phyloP scores from a whole-genome alignment of 1,140 invertebrate species.

The Lineus longissimus region DNA sequence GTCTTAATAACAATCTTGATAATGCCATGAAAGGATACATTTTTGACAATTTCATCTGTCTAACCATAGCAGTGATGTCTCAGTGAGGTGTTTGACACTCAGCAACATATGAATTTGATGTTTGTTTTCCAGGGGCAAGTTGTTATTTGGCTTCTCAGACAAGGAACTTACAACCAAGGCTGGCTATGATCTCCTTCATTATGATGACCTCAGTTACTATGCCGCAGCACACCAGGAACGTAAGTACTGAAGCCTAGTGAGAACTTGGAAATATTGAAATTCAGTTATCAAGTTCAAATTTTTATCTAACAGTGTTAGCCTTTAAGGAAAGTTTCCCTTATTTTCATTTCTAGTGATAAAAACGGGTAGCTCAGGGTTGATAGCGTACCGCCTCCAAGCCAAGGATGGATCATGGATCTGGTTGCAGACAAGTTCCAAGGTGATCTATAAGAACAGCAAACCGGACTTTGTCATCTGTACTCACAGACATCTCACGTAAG shows the following conservation, averaged over 20 bases:
- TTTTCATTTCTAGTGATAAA: slow-evolving; percentile 95
- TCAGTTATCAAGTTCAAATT: not conserved
- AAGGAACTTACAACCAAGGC: slow-evolving; percentile 85
- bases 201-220: slow-evolving; percentile 93
- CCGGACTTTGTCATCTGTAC: slow-evolving; percentile 98
- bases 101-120: slow-evolving; percentile 13
- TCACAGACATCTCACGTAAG: slow-evolving; percentile 94
- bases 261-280: too few species aligned
- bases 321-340: too few species aligned
- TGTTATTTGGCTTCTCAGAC: slow-evolving; percentile 90
- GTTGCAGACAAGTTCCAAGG: slow-evolving; percentile 93
- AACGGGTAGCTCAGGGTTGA: slow-evolving; percentile 96
- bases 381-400: slow-evolving; percentile 92
- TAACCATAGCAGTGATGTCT: not conserved
- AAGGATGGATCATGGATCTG: slow-evolving; percentile 89
- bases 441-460: slow-evolving; percentile 99
- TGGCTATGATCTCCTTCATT: slow-evolving; percentile 95
- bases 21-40: too few species aligned
- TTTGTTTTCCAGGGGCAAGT: slow-evolving; percentile 74
- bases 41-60: not conserved
- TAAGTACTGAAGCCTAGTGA: slow-evolving; percentile 61
- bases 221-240: slow-evolving; percentile 98
- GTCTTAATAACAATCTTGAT: too few species aligned
- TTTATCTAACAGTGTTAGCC: not conserved
- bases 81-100: not conserved